Evolutionary conservation across 2,113 vertebrate genomes (phyloP), one percentile per base, ranked within the genome.

Genomic region (Atlantisia rogersi): DNA sequence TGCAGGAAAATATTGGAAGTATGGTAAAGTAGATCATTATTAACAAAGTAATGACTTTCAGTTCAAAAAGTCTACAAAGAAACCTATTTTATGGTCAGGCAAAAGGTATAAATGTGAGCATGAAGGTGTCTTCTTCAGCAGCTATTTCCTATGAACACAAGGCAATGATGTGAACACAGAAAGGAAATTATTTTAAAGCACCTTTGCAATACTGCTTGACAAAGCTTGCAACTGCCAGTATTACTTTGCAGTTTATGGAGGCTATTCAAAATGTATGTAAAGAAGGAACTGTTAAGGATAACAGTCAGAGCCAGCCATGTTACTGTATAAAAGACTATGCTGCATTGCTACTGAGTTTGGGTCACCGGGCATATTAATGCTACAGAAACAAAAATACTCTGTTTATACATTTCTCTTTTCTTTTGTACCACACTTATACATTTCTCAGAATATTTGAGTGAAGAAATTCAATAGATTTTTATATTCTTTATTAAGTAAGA

Each of bases 111-210:
- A 75, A 44, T 75, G 60, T 42, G 94, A 90, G 70, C 62, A 82
- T 90, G 70, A 84, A 74, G 52, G 26, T 78, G 35, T 96, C 80
- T 95, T 97, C 80, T 96, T 97, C 24, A 76, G 50, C 32, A 92
- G 24, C 26, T 90, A 20, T 92, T 75, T 86, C 32, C 28, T 90
- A 20, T 81, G 58, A 94, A 24, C 39, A 75, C 11, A 39, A 82
- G 42, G 12, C 22, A 75, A n/a, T 71, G 24, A 82, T 71, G 39
- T 68, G 74, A 96, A 32, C 25, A 44, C 13, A 64, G 40, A 12
- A 73, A 79, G 77, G 15, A 77, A 91, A 93, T 83, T 28, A 74
- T 83, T 88, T 90, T 68, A 46, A 69, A 68, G 48, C 50, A 63
- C 35, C 20, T 83, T 79, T 77, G 32, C 19, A 86, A 52, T 74